Conservation (phyloP, 2,888 invertebrate genomes). For the Eustalomyia histrio region DNA sequence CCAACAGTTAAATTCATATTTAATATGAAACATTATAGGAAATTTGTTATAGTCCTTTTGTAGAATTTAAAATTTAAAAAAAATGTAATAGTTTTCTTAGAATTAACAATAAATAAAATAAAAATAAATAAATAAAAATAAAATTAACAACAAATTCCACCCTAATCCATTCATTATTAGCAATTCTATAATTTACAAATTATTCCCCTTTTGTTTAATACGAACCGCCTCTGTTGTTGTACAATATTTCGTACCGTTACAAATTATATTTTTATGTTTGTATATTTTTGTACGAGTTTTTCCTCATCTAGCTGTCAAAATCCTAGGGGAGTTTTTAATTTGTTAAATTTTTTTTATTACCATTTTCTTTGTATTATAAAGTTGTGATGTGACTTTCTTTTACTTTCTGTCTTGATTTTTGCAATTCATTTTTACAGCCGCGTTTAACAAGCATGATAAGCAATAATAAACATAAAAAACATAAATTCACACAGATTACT, state of each 20-base stretch:
- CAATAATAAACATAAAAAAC: constrained; percentile 61
- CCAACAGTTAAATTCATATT: too few relatives aligned
- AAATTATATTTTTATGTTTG: constrained; percentile 2
- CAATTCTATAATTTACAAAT: background rate
- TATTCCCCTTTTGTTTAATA: background rate
- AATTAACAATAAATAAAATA: too few relatives aligned
- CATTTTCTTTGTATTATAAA: constrained; percentile 37
- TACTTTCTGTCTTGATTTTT: constrained; percentile 11
- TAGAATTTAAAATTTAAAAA: too few relatives aligned
- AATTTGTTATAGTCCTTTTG: too few relatives aligned
- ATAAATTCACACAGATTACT: constrained; percentile 64
- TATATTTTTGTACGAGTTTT: constrained; percentile 24
- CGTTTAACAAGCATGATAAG: constrained; percentile 64
- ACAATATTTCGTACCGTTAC: background rate
- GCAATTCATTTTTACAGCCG: constrained; percentile 53
- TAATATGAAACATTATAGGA: too few relatives aligned
- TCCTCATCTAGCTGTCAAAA: constrained; percentile 43
- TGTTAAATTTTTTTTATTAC: constrained; percentile 58
- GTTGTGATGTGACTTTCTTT: constrained; percentile 48
- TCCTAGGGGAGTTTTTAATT: constrained; percentile 64
- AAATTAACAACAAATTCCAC: background rate
- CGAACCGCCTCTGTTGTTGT: background rate
- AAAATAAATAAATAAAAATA: too few relatives aligned
- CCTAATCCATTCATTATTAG: too few relatives aligned
- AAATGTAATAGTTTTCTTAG: too few relatives aligned